Evolutionary conservation across 2,888 invertebrate genomes (phyloP).

Genomic region (Notocelia uddmanniana): DNA sequence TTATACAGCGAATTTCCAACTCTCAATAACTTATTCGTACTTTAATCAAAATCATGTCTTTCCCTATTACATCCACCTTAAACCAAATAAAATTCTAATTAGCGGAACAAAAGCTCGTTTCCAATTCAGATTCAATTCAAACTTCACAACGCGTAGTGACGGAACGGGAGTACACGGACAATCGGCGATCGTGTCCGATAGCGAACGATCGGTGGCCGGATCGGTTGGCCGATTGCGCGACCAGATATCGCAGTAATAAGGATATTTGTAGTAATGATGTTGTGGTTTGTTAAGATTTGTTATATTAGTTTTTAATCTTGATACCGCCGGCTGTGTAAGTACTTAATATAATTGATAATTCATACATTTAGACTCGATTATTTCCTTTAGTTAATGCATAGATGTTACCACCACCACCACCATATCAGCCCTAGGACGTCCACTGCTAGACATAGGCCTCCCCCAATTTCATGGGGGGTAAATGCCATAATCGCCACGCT

Average conservation of each 20-base stretch:
- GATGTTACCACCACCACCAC: too few species aligned
- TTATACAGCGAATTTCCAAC: slow-evolving; percentile 9
- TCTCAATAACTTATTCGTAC: slow-evolving; percentile 9
- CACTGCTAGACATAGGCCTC: too few species aligned
- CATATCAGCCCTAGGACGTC: too few species aligned
- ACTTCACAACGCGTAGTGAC: slow-evolving; percentile 19
- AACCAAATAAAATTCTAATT: slow-evolving; percentile 32
- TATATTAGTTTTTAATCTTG: slow-evolving; percentile 2
- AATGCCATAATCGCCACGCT: too few species aligned
- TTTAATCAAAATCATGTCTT: slow-evolving; percentile 32
- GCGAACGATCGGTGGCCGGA: slow-evolving; percentile 46
- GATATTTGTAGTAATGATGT: slow-evolving; percentile 39
- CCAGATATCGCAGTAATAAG: slow-evolving; percentile 37
- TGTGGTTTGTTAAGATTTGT: slow-evolving; percentile 27
- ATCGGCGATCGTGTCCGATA: slow-evolving; percentile 57
- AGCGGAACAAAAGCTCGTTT: slow-evolving; percentile 26
- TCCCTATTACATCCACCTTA: slow-evolving; percentile 26
- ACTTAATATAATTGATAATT: too few species aligned
- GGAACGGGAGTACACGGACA: slow-evolving; percentile 16
- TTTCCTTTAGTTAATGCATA: too few species aligned
- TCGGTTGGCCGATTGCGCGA: slow-evolving; percentile 33
- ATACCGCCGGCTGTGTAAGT: neutral
- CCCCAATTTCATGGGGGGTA: too few species aligned
- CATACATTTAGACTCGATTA: too few species aligned
- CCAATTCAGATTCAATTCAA: slow-evolving; percentile 30